Base-by-base conservation (phyloP, 1,140 invertebrate genomes). In the Phymastichus coffea region DNA sequence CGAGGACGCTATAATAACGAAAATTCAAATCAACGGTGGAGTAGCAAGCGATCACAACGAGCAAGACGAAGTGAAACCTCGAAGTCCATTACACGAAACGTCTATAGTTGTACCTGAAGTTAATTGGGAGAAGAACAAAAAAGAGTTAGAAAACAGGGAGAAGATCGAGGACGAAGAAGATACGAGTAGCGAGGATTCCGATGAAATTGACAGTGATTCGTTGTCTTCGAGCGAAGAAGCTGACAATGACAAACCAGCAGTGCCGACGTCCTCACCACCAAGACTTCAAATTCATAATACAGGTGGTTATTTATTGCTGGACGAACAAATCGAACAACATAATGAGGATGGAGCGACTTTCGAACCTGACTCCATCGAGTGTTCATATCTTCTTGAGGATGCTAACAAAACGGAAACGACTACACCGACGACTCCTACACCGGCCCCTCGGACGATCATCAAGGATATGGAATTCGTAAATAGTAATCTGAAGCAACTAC, bases 21-120 rank as follows among this genome's bases (percentile, higher is more conserved):
- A 22, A 6, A 37, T 33, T 10, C 10, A 41, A 62, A 63, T 9
- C 57, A 67, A 20, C 44, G 64, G 17, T 59, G 54, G 43, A 64
- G 23, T 49, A 1, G 14, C 44, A 15, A 23, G 9, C 15, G 25
- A 56, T 25, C 17, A 44, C 35, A 53, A 55, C 19, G 26, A 19
- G 43, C 51, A 51, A 25, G 23, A 54, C 1, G 75, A 82, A 61
- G 71, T 76, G 62, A 57, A 85, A 61, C 79, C 85, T 41, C 68
- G 80, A 54, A 84, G 84, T 73, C 85, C 85, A 1, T 70, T 82
- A 0, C 83, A 87, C 52, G 85, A 87, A 70, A 85, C 84, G 0
- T 82, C 82, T 0, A 85, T 86, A 17, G 76, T 86, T 26, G 85
- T 87, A 0, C 85, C 86, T 1, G 81, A 87, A 55, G 84, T 88